phyloP scores from a whole-genome alignment of 2,113 vertebrate genomes.

The Dunckerocampus dactyliophorus region DNA sequence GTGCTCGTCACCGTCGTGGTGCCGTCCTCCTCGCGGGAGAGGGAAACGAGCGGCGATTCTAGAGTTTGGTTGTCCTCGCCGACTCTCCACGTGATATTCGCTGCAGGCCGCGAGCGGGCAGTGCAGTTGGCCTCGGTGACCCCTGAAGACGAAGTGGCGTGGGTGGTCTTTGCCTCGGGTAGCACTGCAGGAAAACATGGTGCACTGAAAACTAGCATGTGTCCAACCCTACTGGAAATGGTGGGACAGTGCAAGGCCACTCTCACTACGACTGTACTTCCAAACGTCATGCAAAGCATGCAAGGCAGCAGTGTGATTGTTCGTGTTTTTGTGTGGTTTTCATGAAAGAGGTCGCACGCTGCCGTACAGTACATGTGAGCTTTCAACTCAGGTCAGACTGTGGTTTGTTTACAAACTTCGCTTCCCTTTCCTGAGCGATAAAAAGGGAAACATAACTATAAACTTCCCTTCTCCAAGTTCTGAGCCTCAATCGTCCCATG shows the following conservation, averaged over 20 bases:
- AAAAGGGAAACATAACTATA: not conserved
- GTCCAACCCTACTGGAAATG: not conserved
- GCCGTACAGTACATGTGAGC: not conserved
- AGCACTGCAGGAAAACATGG: constrained; percentile 54
- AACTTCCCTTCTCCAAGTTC: constrained; percentile 25
- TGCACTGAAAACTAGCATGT: not conserved
- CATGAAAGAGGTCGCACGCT: too few relatives aligned
- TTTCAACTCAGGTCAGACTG: constrained; percentile 8
- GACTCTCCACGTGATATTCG: constrained; percentile 63
- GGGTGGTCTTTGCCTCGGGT: constrained; percentile 68
- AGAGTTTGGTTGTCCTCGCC: constrained; percentile 58
- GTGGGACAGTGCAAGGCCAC: too few relatives aligned
- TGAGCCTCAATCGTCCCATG: not conserved
- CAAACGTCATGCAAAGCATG: too few relatives aligned
- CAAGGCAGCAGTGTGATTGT: too few relatives aligned
- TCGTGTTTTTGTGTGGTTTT: too few relatives aligned
- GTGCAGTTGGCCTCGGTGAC: constrained; percentile 74
- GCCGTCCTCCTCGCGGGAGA: constrained; percentile 60
- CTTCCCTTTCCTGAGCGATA: constrained; percentile 58
- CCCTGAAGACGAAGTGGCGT: constrained; percentile 48
- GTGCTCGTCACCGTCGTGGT: constrained; percentile 68
- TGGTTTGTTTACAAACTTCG: constrained; percentile 33
- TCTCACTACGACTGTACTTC: too few relatives aligned
- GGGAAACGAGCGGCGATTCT: constrained; percentile 38
- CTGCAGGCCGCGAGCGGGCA: constrained; percentile 57